Base-by-base conservation (phyloP, 2,797 vertebrate genomes). In the Alca torda region DNA sequence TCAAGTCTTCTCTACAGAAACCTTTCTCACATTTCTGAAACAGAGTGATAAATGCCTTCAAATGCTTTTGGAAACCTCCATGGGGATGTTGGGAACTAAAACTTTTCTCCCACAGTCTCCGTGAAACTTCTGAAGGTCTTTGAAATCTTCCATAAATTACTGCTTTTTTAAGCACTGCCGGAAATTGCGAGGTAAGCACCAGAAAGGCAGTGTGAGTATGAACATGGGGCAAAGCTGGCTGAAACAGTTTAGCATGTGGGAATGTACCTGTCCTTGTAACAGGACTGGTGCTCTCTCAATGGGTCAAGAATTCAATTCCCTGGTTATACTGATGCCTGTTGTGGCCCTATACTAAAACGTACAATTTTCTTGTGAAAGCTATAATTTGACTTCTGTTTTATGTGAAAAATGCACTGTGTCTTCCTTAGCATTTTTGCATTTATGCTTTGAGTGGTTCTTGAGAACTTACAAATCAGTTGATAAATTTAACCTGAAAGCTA, bases 41-140 rank as follows among this genome's bases (percentile, higher is more conserved):
- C 41, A 68, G 72, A 74, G 82, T 11, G 8, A 63, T 57, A 67
- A 88, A 90, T 86, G 26, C 59, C 76, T 92, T 87, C 61, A 88
- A 73, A 79, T 81, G 39, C 43, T 82, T 93, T 96, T 56, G 43
- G 85, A 93, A 92, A 90, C 39, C 31, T 82, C 46, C 46, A 15
- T 30, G 79, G 84, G 65, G 59, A 69, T 69, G 18, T 14, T 89
- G 67, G 68, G 77, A 87, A 54, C 26, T 87, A 88, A 88, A 93
- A 65, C 48, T 84, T 70, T 63, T 94, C 77, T 96, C 67, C 78
- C 78, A 82, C 60, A 43, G 68, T 92, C 63, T 93, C 90, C 0
- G 0, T 90, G 83, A 86, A 90, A 79, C 73, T 89, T 92, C 59
- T 88, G 90, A 86, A 86, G 76, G 93, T 75, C 69, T 94, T 94